A percentile compares a stretch with the other conserved stretches of the same genome.
These are phyloP conservation scores for Actinopyga echinites DNA, from an alignment of 53 echinoderm and acorn worm species.

Conservation along the genomic window DNA sequence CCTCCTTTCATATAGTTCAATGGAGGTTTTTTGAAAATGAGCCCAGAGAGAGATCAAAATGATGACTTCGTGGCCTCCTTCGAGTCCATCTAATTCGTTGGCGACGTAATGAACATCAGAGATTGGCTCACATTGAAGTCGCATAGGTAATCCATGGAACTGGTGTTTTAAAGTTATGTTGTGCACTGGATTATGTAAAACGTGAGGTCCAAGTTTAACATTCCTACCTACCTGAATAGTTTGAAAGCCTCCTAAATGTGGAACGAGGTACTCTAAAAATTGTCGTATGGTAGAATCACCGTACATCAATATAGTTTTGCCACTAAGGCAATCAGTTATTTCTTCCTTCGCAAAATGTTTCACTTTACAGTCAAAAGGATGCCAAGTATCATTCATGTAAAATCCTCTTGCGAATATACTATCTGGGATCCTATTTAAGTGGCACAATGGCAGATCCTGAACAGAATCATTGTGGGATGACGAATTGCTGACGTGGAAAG, in stretches of 20 bases:
- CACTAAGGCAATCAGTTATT: neutral
- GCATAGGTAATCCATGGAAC: neutral
- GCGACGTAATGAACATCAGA: neutral
- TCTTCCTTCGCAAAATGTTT: neutral
- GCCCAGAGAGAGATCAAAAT: neutral
- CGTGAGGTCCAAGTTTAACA: neutral
- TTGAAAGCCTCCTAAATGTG: neutral
- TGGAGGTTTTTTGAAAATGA: constrained; percentile 1
- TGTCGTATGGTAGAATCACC: neutral
- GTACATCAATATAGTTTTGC: neutral
- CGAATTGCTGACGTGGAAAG: no score
- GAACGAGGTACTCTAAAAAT: neutral
- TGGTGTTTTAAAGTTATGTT: neutral
- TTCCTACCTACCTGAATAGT: neutral
- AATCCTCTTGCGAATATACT: neutral
- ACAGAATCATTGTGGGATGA: no score
- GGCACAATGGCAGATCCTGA: no score
- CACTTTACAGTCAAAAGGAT: neutral
- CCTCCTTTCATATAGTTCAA: neutral
- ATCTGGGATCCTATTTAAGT: neutral
- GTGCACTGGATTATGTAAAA: neutral
- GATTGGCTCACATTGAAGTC: neutral
- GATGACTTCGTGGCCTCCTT: neutral
- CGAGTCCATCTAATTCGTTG: neutral
- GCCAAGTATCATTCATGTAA: neutral